These are phyloP conservation scores for Toxotes chatareus DNA, from an alignment of 2,113 vertebrate genomes.

Conservation along the genomic window DNA sequence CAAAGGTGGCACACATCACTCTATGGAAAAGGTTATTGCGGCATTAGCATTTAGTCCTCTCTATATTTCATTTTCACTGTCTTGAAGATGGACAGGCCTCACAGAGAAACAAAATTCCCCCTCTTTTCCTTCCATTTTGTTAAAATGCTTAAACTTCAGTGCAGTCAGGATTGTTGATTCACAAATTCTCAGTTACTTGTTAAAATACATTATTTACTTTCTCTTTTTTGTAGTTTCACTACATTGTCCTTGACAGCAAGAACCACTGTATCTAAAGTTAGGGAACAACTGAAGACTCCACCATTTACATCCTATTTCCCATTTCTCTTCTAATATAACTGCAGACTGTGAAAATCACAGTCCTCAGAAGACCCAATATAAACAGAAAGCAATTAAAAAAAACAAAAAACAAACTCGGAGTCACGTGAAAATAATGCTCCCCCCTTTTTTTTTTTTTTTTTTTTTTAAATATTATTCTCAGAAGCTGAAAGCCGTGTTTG, in stretches of 20 bases:
- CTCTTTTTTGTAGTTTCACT: neutral
- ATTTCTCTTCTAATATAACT: neutral
- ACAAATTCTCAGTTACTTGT: neutral
- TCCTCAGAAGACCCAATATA: neutral
- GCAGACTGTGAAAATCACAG: neutral
- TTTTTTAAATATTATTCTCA: neutral
- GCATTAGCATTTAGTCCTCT: conserved; percentile 75
- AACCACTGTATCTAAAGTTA: neutral
- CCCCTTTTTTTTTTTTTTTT: no score
- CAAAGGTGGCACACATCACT: conserved; percentile 74
- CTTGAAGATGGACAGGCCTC: conserved; percentile 46
- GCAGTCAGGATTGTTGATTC: neutral
- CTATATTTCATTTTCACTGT: conserved; percentile 64
- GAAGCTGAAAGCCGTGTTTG: conserved; percentile 56
- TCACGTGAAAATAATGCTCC: neutral
- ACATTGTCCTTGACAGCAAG: neutral
- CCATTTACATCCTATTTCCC: neutral
- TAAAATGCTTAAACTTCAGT: conserved; percentile 9
- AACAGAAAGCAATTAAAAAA: neutral
- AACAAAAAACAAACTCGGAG: neutral
- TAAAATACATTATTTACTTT: no score
- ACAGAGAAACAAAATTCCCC: neutral
- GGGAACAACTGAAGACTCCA: neutral
- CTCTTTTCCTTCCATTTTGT: neutral
- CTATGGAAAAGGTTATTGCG: conserved; percentile 77